Evolutionary conservation across 2,113 vertebrate species (phyloP).

Genomic region (Lepidothrix coronata): DNA sequence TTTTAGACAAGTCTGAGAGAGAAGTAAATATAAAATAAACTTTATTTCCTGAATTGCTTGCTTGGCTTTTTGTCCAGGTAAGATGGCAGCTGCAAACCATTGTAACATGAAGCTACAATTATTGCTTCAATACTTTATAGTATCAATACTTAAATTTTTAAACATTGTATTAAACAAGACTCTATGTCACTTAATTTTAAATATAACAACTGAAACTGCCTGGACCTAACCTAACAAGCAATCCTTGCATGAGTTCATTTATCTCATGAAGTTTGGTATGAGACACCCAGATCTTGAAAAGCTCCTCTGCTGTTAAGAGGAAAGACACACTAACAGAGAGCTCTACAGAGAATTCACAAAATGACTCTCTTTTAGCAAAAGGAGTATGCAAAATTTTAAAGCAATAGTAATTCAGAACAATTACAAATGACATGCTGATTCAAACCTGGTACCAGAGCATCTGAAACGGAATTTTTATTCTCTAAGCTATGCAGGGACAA

Average conservation of each 20-base stretch:
- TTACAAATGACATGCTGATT: neutral
- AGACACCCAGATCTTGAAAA: neutral
- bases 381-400: neutral
- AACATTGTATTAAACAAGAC: neutral
- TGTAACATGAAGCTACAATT: neutral
- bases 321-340: neutral
- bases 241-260: neutral
- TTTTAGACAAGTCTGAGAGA: neutral
- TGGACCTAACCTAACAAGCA: neutral
- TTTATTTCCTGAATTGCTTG: constrained; percentile 2
- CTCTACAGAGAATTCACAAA: neutral
- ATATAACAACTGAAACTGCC: neutral
- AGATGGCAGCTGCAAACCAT: neutral
- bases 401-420: constrained; percentile 3
- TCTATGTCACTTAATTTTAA: neutral
- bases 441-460: neutral
- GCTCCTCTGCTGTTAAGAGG: neutral
- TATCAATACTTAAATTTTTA: neutral
- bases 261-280: neutral
- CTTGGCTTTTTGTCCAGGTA: neutral
- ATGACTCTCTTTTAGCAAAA: neutral
- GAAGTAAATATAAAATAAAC: neutral
- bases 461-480: neutral
- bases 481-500: neutral
- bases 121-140: neutral